A percentile compares a stretch with the other conserved stretches of the same genome.
phyloP scores from a whole-genome alignment of 2,888 invertebrate genomes.

The Callyntrura guangdongensis region DNA sequence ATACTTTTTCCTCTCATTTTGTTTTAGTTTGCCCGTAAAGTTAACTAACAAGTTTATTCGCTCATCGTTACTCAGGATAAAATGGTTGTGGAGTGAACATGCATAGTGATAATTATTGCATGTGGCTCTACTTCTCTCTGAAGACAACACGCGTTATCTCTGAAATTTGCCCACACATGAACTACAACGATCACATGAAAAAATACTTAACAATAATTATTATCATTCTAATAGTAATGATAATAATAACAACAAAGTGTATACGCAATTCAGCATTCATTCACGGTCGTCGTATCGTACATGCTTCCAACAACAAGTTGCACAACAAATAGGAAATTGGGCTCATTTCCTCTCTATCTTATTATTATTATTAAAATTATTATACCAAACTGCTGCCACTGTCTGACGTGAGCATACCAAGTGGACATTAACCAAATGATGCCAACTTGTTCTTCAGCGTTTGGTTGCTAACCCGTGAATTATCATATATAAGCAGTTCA shows the following conservation, averaged over 20 bases:
- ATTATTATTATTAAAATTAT: conserved; percentile 32
- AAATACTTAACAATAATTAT: neutral
- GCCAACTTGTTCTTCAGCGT: conserved; percentile 4
- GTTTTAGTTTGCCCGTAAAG: neutral
- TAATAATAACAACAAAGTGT: conserved; percentile 6
- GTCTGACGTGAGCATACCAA: neutral
- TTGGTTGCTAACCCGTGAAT: conserved; percentile 21
- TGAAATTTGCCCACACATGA: conserved; percentile 40
- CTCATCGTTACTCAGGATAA: neutral
- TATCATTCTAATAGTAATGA: neutral
- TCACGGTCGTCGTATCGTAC: conserved; percentile 18
- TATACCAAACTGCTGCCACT: neutral
- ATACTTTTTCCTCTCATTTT: neutral
- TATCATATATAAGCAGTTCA: conserved; percentile 19
- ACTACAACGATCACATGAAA: conserved; percentile 42
- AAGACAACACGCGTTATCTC: conserved; percentile 14
- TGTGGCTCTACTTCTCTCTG: no score
- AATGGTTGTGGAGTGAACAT: neutral
- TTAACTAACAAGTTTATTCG: conserved; percentile 44
- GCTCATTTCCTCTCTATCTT: conserved; percentile 62
- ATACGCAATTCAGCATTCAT: conserved; percentile 15
- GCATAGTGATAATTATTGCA: neutral
- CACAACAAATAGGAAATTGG: conserved; percentile 65
- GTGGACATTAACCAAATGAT: neutral
- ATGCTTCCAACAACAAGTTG: neutral